Conservation (phyloP, 2,888 invertebrate species). For the Sphaerophoria rueppellii region DNA sequence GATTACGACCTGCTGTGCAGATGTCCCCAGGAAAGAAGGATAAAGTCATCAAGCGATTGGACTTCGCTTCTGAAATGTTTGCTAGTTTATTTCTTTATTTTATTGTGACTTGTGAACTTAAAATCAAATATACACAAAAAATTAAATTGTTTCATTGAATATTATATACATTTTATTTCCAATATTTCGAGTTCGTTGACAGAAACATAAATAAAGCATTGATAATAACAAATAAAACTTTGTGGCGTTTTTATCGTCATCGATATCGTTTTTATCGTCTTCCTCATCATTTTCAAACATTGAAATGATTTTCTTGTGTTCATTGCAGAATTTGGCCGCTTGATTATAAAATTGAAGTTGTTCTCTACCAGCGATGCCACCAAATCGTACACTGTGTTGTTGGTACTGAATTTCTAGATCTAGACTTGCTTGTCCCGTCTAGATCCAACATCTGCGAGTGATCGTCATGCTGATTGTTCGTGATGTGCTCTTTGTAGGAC, state of each 20-base stretch:
- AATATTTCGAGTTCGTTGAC: background rate
- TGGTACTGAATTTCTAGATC: conserved; percentile 80
- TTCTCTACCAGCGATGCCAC: conserved; percentile 79
- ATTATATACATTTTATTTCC: background rate
- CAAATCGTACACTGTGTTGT: conserved; percentile 78
- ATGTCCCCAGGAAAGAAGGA: too few species aligned
- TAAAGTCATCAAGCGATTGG: too few species aligned
- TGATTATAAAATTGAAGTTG: conserved; percentile 77
- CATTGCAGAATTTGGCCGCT: conserved; percentile 75
- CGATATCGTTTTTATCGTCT: background rate
- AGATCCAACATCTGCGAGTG: background rate
- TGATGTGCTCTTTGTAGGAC: conserved; percentile 77
- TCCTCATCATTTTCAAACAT: conserved; percentile 78
- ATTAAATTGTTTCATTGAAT: too few species aligned
- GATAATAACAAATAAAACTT: background rate
- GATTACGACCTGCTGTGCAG: too few species aligned
- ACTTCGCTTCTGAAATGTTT: too few species aligned
- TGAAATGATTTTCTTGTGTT: conserved; percentile 79
- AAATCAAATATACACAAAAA: too few species aligned
- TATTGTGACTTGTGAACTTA: too few species aligned
- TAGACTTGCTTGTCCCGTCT: background rate
- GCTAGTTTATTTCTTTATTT: too few species aligned
- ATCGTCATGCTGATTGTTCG: background rate
- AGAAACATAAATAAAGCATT: background rate
- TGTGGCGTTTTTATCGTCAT: background rate